phyloP scores from a whole-genome alignment of 1,140 invertebrate genomes.

The Drosophila saltans region DNA sequence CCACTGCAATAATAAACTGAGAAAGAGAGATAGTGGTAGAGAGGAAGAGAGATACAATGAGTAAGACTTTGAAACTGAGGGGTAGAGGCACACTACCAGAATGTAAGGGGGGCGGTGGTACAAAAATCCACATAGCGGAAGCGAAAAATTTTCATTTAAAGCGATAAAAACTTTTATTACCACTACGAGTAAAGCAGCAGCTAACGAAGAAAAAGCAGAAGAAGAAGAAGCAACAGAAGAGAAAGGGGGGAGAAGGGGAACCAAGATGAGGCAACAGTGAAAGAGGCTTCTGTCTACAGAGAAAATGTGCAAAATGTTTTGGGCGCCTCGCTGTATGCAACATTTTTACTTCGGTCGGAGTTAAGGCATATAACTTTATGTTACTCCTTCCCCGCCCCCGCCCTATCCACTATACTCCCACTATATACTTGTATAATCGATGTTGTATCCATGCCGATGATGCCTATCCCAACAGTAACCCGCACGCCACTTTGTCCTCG shows the following conservation, averaged over 20 bases:
- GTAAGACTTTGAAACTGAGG: neutral
- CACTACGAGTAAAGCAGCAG: slow-evolving; percentile 43
- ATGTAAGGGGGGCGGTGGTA: slow-evolving; percentile 11
- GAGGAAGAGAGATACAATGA: neutral
- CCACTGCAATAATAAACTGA: slow-evolving; percentile 22
- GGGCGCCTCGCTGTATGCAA: slow-evolving; percentile 48
- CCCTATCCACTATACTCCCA: slow-evolving; percentile 25
- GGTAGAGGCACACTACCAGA: neutral
- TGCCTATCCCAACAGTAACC: slow-evolving; percentile 46
- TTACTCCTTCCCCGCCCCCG: slow-evolving; percentile 19
- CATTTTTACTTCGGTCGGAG: slow-evolving; percentile 38
- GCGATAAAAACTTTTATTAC: slow-evolving; percentile 75
- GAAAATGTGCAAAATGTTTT: slow-evolving; percentile 55
- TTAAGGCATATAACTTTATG: slow-evolving; percentile 2
- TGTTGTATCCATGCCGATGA: slow-evolving; percentile 75
- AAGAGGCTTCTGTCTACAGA: neutral
- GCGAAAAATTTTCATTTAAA: slow-evolving; percentile 62
- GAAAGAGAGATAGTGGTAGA: slow-evolving; percentile 1
- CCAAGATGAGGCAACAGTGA: neutral
- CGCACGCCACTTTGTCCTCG: slow-evolving; percentile 15
- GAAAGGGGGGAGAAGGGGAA: neutral
- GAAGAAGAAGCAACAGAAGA: neutral
- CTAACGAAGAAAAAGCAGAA: slow-evolving; percentile 9
- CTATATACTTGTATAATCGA: slow-evolving; percentile 72
- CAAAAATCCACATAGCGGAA: slow-evolving; percentile 48